These are phyloP conservation scores for Hippoglossus stenolepis DNA, from an alignment of 2,113 vertebrate species.

Conservation along the genomic window DNA sequence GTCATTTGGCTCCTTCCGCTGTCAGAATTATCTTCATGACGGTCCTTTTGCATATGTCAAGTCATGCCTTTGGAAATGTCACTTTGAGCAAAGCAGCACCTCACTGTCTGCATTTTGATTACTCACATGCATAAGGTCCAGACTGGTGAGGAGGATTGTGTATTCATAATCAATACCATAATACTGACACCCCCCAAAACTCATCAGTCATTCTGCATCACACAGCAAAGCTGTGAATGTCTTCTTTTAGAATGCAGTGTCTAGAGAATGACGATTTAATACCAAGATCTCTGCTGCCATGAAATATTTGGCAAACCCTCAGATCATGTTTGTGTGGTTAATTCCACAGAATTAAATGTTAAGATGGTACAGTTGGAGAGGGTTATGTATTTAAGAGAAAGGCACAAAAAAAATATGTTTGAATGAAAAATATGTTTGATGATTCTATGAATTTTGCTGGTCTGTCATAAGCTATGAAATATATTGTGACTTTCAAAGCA, in stretches of 20 bases:
- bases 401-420: constrained; percentile 25
- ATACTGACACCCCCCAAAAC: constrained; percentile 17
- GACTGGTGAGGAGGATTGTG: constrained; percentile 43
- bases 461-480: constrained; percentile 31
- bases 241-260: constrained; percentile 26
- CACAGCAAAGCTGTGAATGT: constrained; percentile 31
- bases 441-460: constrained; percentile 24
- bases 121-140: constrained; percentile 58
- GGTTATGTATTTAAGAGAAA: neutral
- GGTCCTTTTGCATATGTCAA: constrained; percentile 74
- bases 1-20: constrained; percentile 38
- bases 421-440: constrained; percentile 2
- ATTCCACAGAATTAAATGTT: constrained; percentile 42
- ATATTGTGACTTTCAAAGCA: constrained; percentile 37
- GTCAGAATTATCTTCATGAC: constrained; percentile 54
- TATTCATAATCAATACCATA: constrained; percentile 69
- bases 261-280: constrained; percentile 45
- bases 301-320: constrained; percentile 30
- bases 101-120: constrained; percentile 73
- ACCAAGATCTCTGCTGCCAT: constrained; percentile 26
- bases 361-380: constrained; percentile 34
- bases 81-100: constrained; percentile 65
- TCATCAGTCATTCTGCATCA: constrained; percentile 52
- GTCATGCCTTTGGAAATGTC: constrained; percentile 78
- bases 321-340: constrained; percentile 48